Evolutionary conservation across 2,113 vertebrate genomes (phyloP), one percentile per base, ranked within the genome.

Genomic region (Leiothrix lutea): DNA sequence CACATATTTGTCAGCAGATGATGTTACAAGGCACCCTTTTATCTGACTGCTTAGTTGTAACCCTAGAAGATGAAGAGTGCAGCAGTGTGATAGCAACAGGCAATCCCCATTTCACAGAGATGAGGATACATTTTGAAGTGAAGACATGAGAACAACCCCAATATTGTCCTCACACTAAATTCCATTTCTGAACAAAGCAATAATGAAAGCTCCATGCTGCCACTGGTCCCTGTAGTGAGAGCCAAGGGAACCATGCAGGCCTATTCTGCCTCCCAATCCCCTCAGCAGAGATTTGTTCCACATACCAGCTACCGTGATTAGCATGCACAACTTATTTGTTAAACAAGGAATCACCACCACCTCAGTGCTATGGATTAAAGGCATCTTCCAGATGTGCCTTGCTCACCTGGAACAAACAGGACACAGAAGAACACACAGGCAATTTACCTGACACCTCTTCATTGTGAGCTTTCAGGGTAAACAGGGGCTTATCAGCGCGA

Each of bases 1-100:
- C 66, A 99, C 99, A 0, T 98, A 98, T 93, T 98, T 99, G 97
- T 99, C 99, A 48, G 98, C 98, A 35, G 99, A 99, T 8, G 99
- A 98, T 2, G 99, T 99, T 86, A 99, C 98, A 36, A 99, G 98
- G 87, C 99, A 99, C 58, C 99, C 99, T 96, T 98, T 99, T 56
- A 99, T 96, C 70, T 99, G 99, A 97, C 99, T 99, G 97, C 99
- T 99, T 29, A 99, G 98, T 33, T 98, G 98, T 95, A 99, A 97
- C 47, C 99, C 99, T 99, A 92, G 22, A 82, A 75, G 45, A 70
- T 71, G 33, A 92, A 93, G 85, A 66, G 20, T 6, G 48, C 25
- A 51, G 42, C 13, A 53, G 47, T 7, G n/a, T 80, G 26, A 93
- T 26, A 75, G 25, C 75, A 35, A 7, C 35, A 58, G 4, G 8